Evolutionary conservation across 2,888 invertebrate species (phyloP), one percentile per base, ranked within the genome.

Genomic region (Allygus modestus): DNA sequence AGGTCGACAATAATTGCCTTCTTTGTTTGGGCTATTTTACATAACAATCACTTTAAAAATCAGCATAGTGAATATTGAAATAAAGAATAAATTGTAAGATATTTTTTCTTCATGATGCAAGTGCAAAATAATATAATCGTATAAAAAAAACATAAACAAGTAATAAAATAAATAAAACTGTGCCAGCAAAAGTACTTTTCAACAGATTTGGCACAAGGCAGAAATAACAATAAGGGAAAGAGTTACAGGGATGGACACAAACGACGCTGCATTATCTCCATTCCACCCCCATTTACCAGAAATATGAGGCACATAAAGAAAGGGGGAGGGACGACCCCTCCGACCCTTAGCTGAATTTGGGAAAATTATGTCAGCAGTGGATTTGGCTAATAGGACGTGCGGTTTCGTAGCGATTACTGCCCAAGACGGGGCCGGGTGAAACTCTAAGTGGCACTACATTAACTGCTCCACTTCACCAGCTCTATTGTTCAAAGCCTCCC

Each of bases 231-330:
- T 65, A 31, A 65, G 31, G 31, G 65, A 31, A 65, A 28, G 65
- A 31, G 65, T 31, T 65, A 17, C 11, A 65, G 31, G 12, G 31
- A 11, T 28, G 65, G 65, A 65, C 41, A 12, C 41, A 23, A 41
- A 71, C 20, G 37, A 41, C 20, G 41, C 20, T 20, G 37, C 41
- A 71, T 71, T 71, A 37, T 71, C 71, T n/a, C 41, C 20, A 71
- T 71, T 71, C 71, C 41, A n/a, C 31, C 71, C 12, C 71, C 71
- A 71, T 71, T 71, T 71, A 71, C 41, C 71, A 71, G 23, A 71
- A 71, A 71, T 71, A 71, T 71, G 71, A 71, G 71, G 71, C 71
- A 71, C 65, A 71, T 33, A 69, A 69, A 69, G 69, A 4, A 69
- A 58, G 23, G 20, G 58, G 58, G 46, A 46, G 58, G 23, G 51